Conservation (phyloP, 2,888 invertebrate genomes). For the Hypomecis atomaria region DNA sequence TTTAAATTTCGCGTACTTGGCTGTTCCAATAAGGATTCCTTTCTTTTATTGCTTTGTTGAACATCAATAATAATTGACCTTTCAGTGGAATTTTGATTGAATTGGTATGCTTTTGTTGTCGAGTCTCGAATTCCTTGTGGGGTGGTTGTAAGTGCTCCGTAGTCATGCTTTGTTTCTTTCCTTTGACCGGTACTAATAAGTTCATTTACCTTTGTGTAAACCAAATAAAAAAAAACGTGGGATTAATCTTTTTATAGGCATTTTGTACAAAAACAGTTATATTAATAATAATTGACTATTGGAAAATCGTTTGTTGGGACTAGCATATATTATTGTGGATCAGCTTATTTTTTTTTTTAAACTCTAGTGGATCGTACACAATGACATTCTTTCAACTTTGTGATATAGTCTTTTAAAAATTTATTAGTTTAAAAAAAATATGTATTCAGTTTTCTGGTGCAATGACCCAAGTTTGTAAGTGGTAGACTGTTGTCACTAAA, state of each 20-base stretch:
- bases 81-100: constrained; percentile 29
- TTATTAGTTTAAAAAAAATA: too few relatives aligned
- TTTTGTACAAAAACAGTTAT: too few relatives aligned
- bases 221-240: not conserved
- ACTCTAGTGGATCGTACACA: too few relatives aligned
- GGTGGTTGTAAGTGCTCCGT: constrained; percentile 2
- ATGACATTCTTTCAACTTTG: too few relatives aligned
- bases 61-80: constrained; percentile 25
- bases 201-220: not conserved
- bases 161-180: constrained; percentile 8
- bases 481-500: not conserved
- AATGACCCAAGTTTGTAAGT: too few relatives aligned
- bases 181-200: not conserved
- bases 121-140: constrained; percentile 19
- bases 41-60: constrained; percentile 34
- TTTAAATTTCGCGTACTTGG: constrained; percentile 55
- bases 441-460: too few relatives aligned
- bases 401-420: too few relatives aligned
- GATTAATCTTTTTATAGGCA: too few relatives aligned
- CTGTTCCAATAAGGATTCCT: constrained; percentile 40
- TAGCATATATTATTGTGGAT: too few relatives aligned
- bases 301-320: too few relatives aligned
- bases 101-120: constrained; percentile 28
- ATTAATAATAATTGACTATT: too few relatives aligned
- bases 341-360: too few relatives aligned